These are phyloP conservation scores for Euschistus heros DNA, from an alignment of 1,140 invertebrate genomes.

Conservation along the genomic window DNA sequence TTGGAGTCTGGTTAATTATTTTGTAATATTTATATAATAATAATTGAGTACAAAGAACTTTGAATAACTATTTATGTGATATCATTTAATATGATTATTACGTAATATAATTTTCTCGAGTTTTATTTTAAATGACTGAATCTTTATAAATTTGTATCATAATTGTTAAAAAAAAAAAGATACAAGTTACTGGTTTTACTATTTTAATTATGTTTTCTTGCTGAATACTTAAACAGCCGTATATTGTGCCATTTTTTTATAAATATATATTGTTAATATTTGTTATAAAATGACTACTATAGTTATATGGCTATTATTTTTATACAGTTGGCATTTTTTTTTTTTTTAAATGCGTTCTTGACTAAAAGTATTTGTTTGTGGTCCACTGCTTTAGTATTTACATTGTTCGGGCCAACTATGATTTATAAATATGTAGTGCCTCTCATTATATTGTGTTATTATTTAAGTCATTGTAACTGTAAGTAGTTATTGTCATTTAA, in stretches of 20 bases:
- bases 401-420: conserved; percentile 8
- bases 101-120: conserved; percentile 9
- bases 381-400: conserved; percentile 16
- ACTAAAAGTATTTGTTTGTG: conserved; percentile 16
- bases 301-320: conserved; percentile 21
- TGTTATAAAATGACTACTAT: conserved; percentile 11
- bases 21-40: conserved; percentile 17
- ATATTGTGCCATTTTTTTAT: conserved; percentile 25
- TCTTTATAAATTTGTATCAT: conserved; percentile 17
- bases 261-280: conserved; percentile 24
- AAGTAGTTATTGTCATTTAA: conserved; percentile 12
- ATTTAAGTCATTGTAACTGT: conserved; percentile 18
- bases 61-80: conserved; percentile 16
- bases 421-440: conserved; percentile 21
- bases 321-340: conserved; percentile 20
- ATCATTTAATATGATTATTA: conserved; percentile 13
- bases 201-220: conserved; percentile 18
- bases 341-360: conserved; percentile 17
- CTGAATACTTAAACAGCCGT: conserved; percentile 14
- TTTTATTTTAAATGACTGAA: conserved; percentile 14
- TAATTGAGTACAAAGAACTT: conserved; percentile 13
- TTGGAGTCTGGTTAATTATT: not conserved
- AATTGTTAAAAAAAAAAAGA: not conserved
- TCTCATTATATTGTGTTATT: conserved; percentile 22
- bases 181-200: conserved; percentile 6